Evolutionary conservation across 2,888 invertebrate species (phyloP), one percentile per base, ranked within the genome.

Genomic region (Hypomecis atomaria): DNA sequence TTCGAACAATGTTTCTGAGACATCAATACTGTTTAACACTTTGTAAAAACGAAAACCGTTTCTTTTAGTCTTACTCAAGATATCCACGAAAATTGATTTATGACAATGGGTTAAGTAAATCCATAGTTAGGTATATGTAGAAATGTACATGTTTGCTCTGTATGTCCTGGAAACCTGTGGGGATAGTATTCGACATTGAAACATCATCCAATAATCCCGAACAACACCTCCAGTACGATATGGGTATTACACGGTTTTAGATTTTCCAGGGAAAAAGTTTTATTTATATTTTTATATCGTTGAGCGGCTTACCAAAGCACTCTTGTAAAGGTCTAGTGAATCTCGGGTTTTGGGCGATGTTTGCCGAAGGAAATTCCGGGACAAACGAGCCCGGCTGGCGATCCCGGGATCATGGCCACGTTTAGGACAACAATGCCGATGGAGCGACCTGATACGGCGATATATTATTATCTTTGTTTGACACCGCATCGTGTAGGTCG

Each of bases 331-430:
- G 89, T 87, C 88, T 86, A 86, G 88, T 87, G 88, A 88, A 90
- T 89, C 86, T 87, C 85, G 88, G 88, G 85, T 87, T 86, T 86
- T 82, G 83, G 87, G 79, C 85, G 86, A 85, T 90, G 90, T 91
- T 91, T 92, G 88, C 89, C 84, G 83, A 88, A 85, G 91, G 89
- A 89, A 88, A 88, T 88, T 83, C 87, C 86, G 87, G 85, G 88
- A 91, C 90, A 91, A 91, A 90, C 90, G 89, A 90, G 87, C 81
- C 81, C 53, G 57, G 49, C 56, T 59, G 80, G 78, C 83, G 83
- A 88, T 85, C 85, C 83, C 82, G 81, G 86, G 89, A 89, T 89
- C 88, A 87, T 76, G 85, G 85, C 79, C 81, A 79, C 79, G 85
- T 86, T 87, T 87, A 87, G 83, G 82, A 82, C 86, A 87, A 89